phyloP scores from a whole-genome alignment of 2,113 vertebrate genomes.

The Bucco capensis region DNA sequence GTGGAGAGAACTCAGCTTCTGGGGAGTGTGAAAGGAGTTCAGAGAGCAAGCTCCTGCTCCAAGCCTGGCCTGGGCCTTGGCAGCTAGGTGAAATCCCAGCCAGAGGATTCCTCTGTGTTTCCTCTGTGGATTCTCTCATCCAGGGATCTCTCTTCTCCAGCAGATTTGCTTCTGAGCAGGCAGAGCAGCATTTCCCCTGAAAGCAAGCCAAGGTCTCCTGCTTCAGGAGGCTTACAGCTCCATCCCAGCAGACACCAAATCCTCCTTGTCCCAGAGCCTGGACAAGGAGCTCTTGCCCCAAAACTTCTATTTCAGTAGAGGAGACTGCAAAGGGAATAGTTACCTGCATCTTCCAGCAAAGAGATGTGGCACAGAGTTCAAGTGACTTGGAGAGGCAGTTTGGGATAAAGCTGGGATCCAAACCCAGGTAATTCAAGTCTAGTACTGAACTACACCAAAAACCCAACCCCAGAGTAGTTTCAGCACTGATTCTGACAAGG shows the following conservation, averaged over 20 bases:
- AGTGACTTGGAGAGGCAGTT: not conserved
- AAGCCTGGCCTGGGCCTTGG: too few species aligned
- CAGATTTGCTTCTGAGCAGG: too few species aligned
- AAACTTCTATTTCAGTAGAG: not conserved
- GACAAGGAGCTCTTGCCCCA: not conserved
- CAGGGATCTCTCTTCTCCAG: too few species aligned
- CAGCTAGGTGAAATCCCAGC: too few species aligned
- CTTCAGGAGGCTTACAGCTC: too few species aligned
- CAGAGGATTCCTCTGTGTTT: too few species aligned
- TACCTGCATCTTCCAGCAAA: not conserved
- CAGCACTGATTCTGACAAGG: not conserved
- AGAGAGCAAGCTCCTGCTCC: not conserved
- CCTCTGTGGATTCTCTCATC: too few species aligned
- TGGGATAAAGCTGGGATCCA: not conserved
- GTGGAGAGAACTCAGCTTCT: not conserved
- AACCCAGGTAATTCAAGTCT: not conserved
- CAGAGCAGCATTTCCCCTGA: too few species aligned
- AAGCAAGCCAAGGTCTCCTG: too few species aligned
- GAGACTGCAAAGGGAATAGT: not conserved
- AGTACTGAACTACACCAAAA: not conserved
- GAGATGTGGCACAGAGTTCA: not conserved
- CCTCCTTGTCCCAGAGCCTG: not conserved
- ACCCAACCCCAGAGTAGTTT: rapidly evolving
- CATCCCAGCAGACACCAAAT: not conserved
- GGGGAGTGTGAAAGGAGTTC: not conserved